Evolutionary conservation across 2,113 vertebrate genomes (phyloP).

Genomic region (Alouatta palliata): DNA sequence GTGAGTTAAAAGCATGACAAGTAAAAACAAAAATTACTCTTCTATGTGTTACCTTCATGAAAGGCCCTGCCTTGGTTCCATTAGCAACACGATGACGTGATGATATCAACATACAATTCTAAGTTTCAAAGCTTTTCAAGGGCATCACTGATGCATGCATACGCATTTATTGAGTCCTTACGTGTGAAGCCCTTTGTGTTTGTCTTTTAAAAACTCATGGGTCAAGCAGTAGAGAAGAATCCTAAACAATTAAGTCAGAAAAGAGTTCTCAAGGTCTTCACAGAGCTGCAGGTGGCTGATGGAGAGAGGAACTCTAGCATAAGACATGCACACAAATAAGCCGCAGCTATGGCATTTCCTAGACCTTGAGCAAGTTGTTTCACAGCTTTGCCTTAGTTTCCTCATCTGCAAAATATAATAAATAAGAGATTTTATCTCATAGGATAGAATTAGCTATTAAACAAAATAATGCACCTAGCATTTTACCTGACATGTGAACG

Average conservation of each 20-base stretch:
- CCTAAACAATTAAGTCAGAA: not conserved
- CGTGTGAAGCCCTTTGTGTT: not conserved
- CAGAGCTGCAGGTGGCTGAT: rapidly evolving
- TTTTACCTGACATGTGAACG: rapidly evolving
- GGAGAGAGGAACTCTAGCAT: too few species aligned
- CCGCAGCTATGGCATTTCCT: not conserved
- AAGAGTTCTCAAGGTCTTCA: rapidly evolving
- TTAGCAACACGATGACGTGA: rapidly evolving
- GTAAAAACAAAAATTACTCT: too few species aligned
- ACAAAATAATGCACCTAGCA: not conserved
- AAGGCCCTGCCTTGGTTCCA: not conserved
- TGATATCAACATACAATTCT: not conserved
- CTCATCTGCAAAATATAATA: not conserved
- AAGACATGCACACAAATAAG: rapidly evolving
- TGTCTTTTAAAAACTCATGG: not conserved
- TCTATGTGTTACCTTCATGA: rapidly evolving
- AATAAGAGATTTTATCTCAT: not conserved
- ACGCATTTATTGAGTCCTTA: rapidly evolving
- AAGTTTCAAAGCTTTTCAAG: not conserved
- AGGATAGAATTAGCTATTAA: not conserved
- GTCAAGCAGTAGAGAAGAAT: not conserved
- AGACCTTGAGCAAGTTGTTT: not conserved
- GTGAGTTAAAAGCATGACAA: not conserved
- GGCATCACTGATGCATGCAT: not conserved
- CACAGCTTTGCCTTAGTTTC: not conserved